These are phyloP conservation scores for Mylabris sibirica DNA, from an alignment of 2,888 invertebrate genomes.

Conservation along the genomic window DNA sequence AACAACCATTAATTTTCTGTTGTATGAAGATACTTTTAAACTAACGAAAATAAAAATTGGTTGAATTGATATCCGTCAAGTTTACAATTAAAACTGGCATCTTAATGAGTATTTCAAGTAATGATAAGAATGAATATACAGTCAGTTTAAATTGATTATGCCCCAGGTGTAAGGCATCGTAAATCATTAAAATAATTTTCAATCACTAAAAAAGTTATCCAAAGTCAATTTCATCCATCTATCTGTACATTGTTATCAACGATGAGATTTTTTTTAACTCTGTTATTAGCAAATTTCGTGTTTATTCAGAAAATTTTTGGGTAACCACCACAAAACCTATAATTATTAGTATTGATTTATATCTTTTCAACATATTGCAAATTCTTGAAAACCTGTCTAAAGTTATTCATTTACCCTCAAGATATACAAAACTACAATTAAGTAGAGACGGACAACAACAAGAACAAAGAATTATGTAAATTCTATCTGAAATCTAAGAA, in stretches of 20 bases:
- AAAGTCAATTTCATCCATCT: conserved; percentile 20
- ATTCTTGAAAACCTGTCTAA: conserved; percentile 6
- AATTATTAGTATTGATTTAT: conserved; percentile 8
- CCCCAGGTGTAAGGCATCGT: conserved; percentile 41
- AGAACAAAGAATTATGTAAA: conserved; percentile 7
- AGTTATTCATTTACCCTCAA: conserved; percentile 3
- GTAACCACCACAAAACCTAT: background rate
- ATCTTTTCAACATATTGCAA: background rate
- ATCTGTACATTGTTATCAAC: background rate
- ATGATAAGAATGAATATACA: conserved; percentile 37
- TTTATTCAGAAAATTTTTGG: background rate
- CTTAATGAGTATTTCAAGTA: conserved; percentile 51
- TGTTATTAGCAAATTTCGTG: background rate
- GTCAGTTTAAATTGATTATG: conserved; percentile 50
- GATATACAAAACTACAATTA: background rate
- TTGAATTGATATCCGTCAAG: conserved; percentile 26
- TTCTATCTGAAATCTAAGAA: conserved; percentile 3
- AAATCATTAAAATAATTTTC: conserved; percentile 50
- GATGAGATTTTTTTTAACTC: background rate
- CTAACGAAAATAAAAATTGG: too few species aligned
- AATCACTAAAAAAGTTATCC: conserved; percentile 46
- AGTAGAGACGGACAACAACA: background rate
- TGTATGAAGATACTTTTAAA: too few species aligned
- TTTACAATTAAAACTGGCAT: conserved; percentile 50
- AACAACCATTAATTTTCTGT: too few species aligned